These are phyloP conservation scores for Drosophila peninsularis DNA, from an alignment of 2,888 invertebrate species.

Conservation along the genomic window DNA sequence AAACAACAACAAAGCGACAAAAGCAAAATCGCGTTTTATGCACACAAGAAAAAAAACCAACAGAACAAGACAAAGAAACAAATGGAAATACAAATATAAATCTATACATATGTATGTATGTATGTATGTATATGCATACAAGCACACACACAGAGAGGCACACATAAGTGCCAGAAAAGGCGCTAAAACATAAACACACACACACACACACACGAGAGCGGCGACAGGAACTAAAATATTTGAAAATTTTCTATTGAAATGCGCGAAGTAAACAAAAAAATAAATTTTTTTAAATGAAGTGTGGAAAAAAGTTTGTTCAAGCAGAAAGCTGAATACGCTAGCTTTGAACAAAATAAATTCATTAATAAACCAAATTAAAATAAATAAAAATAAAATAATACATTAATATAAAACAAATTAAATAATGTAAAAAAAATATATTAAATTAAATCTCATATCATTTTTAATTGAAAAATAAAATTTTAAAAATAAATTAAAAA, in stretches of 20 bases:
- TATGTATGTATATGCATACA: too few relatives aligned
- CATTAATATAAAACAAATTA: background rate
- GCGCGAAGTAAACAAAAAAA: conserved; percentile 28
- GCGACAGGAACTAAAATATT: conserved; percentile 43
- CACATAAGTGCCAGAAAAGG: conserved; percentile 25
- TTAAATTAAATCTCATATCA: too few relatives aligned
- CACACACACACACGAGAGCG: background rate
- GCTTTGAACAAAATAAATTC: background rate
- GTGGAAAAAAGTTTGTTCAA: too few relatives aligned
- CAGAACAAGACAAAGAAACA: conserved; percentile 11
- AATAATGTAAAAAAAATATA: too few relatives aligned
- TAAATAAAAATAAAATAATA: background rate
- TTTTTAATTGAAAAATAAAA: too few relatives aligned
- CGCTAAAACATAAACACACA: conserved; percentile 29
- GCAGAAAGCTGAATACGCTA: background rate
- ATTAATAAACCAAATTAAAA: background rate
- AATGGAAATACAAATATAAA: conserved; percentile 20
- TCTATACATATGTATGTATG: conserved; percentile 19
- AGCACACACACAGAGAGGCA: conserved; percentile 1
- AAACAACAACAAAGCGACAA: conserved; percentile 34
- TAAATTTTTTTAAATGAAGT: background rate
- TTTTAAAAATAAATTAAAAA: too few relatives aligned
- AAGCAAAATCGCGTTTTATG: conserved; percentile 23
- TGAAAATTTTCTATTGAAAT: conserved; percentile 46
- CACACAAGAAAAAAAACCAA: conserved; percentile 13